Evolutionary conservation across 2,888 invertebrate genomes (phyloP).

Genomic region (Prosapia bicincta): DNA sequence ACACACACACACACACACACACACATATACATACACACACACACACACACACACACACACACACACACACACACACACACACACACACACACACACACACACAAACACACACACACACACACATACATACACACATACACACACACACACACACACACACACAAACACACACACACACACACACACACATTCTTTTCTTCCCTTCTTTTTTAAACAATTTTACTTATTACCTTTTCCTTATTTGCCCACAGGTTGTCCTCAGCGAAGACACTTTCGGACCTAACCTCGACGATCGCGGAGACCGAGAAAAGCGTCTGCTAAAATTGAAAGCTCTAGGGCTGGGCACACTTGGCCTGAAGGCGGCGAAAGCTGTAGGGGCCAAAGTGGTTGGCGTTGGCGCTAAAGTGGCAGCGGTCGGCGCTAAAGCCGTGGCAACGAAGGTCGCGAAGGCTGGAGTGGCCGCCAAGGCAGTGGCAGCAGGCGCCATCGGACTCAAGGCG

Average conservation of each 20-base stretch:
- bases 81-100: too few species aligned
- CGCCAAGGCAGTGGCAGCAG: constrained; percentile 34
- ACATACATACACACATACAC: too few species aligned
- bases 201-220: too few species aligned
- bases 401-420: constrained; percentile 37
- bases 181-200: too few species aligned
- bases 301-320: constrained; percentile 31
- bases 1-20: too few species aligned
- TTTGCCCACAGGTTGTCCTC: constrained; percentile 25
- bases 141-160: too few species aligned
- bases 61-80: too few species aligned
- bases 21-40: too few species aligned
- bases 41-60: too few species aligned
- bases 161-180: too few species aligned
- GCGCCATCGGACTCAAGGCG: constrained; percentile 35
- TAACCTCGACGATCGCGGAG: constrained; percentile 20
- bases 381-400: constrained; percentile 30
- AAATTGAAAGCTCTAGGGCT: constrained; percentile 13
- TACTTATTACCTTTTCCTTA: neutral
- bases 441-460: constrained; percentile 29
- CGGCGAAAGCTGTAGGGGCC: constrained; percentile 13
- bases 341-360: constrained; percentile 10
- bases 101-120: too few species aligned
- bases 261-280: constrained; percentile 33
- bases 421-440: constrained; percentile 10